These are phyloP conservation scores for Papilio elwesi DNA, from an alignment of 2,888 invertebrate genomes.

Conservation along the genomic window DNA sequence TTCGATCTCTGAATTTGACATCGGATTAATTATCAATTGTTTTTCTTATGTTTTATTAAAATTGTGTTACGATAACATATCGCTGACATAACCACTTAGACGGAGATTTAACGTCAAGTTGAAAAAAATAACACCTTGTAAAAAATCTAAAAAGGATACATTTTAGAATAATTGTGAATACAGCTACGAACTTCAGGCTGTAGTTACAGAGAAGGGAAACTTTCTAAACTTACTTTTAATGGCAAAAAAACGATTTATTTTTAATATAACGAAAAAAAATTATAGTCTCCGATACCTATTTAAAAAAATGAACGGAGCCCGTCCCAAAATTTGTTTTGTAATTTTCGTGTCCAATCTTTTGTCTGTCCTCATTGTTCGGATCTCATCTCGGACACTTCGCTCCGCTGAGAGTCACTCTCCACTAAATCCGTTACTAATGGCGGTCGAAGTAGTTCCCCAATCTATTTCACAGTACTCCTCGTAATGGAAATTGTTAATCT, in stretches of 20 bases:
- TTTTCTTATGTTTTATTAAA: conserved; percentile 3
- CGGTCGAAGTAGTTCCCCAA: conserved; percentile 18
- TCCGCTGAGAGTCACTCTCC: conserved; percentile 19
- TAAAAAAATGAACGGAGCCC: conserved; percentile 16
- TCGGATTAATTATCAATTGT: background rate
- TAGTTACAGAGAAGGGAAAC: background rate
- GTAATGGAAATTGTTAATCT: conserved; percentile 31
- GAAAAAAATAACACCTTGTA: too few relatives aligned
- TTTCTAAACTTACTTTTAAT: conserved; percentile 19
- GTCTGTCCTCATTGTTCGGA: conserved; percentile 38
- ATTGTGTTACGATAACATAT: background rate
- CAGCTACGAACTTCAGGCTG: background rate
- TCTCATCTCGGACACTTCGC: conserved; percentile 24
- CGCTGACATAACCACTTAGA: background rate
- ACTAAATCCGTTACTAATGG: conserved; percentile 37
- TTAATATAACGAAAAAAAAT: conserved; percentile 6
- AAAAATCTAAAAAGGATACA: too few relatives aligned
- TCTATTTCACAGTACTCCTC: conserved; percentile 35
- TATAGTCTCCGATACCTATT: background rate
- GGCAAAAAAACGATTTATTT: conserved; percentile 13
- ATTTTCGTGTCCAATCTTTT: conserved; percentile 37
- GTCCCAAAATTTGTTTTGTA: conserved; percentile 21
- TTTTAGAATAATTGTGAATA: background rate
- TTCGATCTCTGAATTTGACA: background rate
- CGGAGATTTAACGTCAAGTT: background rate